Conservation (phyloP, 2,888 invertebrate genomes). For the Sesamia inferens region DNA sequence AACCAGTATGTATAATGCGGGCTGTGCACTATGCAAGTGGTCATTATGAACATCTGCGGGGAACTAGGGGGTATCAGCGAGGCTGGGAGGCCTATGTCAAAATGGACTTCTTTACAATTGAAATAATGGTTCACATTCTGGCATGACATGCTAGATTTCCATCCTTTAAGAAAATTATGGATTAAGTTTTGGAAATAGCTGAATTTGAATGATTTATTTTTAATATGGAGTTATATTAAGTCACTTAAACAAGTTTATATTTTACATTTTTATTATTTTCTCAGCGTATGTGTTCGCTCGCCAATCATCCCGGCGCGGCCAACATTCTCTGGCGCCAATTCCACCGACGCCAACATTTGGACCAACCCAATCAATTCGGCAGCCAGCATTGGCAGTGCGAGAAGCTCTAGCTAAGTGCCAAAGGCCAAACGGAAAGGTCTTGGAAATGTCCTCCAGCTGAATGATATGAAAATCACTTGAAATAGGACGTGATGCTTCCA, state of each 20-base stretch:
- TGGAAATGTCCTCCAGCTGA: neutral
- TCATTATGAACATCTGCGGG: neutral
- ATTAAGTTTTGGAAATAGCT: neutral
- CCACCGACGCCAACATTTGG: conserved; percentile 91
- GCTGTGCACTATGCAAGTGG: too few relatives aligned
- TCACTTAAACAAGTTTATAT: neutral
- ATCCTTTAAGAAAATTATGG: neutral
- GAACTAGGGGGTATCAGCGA: neutral
- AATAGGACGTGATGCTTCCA: neutral
- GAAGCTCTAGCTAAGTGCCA: conserved; percentile 51
- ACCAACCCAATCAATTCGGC: conserved; percentile 90
- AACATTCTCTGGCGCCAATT: conserved; percentile 89
- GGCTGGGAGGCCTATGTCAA: neutral
- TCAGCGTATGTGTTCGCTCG: conserved; percentile 94
- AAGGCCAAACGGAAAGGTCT: neutral
- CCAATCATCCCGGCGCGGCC: conserved; percentile 95
- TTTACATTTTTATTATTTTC: conserved; percentile 28
- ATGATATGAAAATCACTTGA: neutral
- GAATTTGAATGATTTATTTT: neutral
- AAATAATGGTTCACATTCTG: neutral
- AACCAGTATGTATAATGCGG: neutral
- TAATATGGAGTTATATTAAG: neutral
- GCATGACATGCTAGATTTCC: too few relatives aligned
- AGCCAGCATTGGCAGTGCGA: conserved; percentile 77
- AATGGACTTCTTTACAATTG: neutral